Conservation (phyloP, 1,140 invertebrate species). For the Diprion similis region DNA sequence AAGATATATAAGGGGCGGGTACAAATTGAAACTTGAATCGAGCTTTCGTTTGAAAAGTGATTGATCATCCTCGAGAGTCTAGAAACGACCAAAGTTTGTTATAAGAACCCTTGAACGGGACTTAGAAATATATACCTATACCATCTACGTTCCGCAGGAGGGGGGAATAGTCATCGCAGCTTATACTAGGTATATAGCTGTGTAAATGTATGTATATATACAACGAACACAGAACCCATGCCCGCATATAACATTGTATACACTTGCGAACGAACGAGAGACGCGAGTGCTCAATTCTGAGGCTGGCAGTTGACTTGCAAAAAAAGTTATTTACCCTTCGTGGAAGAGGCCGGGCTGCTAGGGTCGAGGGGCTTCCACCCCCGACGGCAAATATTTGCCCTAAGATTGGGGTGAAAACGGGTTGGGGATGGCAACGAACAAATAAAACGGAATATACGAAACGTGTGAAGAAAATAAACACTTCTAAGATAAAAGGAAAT, state of each 20-base stretch:
- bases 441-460: slow-evolving; percentile 25
- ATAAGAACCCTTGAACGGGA: slow-evolving; percentile 2
- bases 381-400: slow-evolving; percentile 42
- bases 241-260: too few species aligned
- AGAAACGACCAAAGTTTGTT: slow-evolving; percentile 2
- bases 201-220: neutral
- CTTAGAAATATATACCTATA: neutral
- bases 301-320: slow-evolving; percentile 23
- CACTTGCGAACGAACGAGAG: neutral
- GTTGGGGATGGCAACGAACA: slow-evolving; percentile 32
- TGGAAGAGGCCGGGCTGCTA: slow-evolving; percentile 9
- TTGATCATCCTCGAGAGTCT: slow-evolving; percentile 1
- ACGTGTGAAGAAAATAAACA: slow-evolving; percentile 9
- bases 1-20: neutral
- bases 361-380: slow-evolving; percentile 16
- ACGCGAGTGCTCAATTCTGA: slow-evolving; percentile 10
- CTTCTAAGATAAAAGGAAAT: slow-evolving; percentile 33
- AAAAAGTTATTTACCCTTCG: slow-evolving; percentile 32
- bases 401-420: slow-evolving; percentile 37
- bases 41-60: slow-evolving; percentile 1
- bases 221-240: too few species aligned
- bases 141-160: neutral
- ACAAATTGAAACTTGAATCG: slow-evolving; percentile 5
- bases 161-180: neutral
- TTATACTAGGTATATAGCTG: neutral